Base-by-base conservation (phyloP, 2,888 invertebrate species). In the Eristalis arbustorum region DNA sequence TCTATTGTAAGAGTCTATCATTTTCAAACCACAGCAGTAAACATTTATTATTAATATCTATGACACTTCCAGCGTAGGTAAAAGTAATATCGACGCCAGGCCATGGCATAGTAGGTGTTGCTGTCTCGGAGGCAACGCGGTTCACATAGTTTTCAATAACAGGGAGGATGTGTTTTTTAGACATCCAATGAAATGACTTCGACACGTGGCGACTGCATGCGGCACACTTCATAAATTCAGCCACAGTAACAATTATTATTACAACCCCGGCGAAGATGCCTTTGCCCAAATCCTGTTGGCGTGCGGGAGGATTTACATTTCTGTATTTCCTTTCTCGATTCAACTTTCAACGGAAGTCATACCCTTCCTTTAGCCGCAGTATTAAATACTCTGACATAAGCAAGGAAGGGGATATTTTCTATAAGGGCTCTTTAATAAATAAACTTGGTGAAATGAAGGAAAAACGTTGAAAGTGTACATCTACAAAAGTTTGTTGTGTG, bases 201-300 rank as follows among this genome's bases (percentile, higher is more conserved):
- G 81, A 73, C 85, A 85, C 85, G 85, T 85, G 85, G 61, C 77
- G 85, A 69, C 81, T 85, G 84, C 84, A 85, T 81, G 81, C 84
- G 84, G 85, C 85, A 85, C 81, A 85, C 85, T 85, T 85, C 85
- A 85, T 85, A 85, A 81, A 85, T 85, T 85, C 77, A 74, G 85
- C 81, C 73, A 74, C 85, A 85, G 85, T 85, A 81, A 77, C 85
- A 81, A 77, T 85, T 81, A 85, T 81, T 76, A 81, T 76, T 69
- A 69, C 42, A 68, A 59, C 18, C 56, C 57, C 40, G 49, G 72
- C 64, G 62, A 37, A 64, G 75, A 84, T 84, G 75, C 72, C 67
- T 80, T 63, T 68, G 42, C 49, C 68, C 28, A 84, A 76, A 84
- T 84, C 80, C 72, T 75, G 61, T 80, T 76, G 72, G 80, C 72